Conservation (phyloP, 2,888 invertebrate genomes). For the Nomada goodeniana region DNA sequence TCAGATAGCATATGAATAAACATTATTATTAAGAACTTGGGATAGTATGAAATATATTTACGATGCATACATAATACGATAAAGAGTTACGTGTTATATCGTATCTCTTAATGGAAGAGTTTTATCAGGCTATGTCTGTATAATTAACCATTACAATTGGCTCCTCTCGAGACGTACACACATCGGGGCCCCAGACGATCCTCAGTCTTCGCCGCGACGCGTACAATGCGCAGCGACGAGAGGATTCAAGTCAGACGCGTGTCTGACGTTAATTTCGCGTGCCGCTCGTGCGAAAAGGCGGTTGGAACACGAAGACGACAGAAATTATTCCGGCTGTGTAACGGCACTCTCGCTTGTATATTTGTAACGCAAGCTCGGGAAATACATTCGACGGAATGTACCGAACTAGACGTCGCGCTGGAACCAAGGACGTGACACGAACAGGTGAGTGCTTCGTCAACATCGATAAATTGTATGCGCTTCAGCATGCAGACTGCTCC, state of each 20-base stretch:
- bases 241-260: not conserved
- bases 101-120: no score
- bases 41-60: not conserved
- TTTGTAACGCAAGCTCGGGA: slow-evolving; percentile 28
- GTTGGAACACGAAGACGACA: slow-evolving; percentile 24
- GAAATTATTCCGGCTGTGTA: slow-evolving; percentile 37
- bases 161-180: not conserved
- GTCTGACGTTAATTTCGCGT: slow-evolving; percentile 42
- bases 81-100: no score
- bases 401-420: slow-evolving; percentile 43
- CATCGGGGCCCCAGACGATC: not conserved
- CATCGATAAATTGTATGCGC: slow-evolving; percentile 68
- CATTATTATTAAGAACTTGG: not conserved
- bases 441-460: slow-evolving; percentile 73
- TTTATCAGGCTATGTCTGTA: not conserved
- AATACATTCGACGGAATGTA: slow-evolving; percentile 43
- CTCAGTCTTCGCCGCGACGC: not conserved
- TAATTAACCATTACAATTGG: not conserved
- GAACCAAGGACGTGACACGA: slow-evolving; percentile 65
- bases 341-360: slow-evolving; percentile 36
- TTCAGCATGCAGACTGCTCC: slow-evolving; percentile 50
- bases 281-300: slow-evolving; percentile 51
- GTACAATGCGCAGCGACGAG: not conserved
- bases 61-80: not conserved
- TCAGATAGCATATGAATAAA: not conserved